These are phyloP conservation scores for Australoheros scitulus DNA, from an alignment of 2,113 vertebrate genomes.

Conservation along the genomic window DNA sequence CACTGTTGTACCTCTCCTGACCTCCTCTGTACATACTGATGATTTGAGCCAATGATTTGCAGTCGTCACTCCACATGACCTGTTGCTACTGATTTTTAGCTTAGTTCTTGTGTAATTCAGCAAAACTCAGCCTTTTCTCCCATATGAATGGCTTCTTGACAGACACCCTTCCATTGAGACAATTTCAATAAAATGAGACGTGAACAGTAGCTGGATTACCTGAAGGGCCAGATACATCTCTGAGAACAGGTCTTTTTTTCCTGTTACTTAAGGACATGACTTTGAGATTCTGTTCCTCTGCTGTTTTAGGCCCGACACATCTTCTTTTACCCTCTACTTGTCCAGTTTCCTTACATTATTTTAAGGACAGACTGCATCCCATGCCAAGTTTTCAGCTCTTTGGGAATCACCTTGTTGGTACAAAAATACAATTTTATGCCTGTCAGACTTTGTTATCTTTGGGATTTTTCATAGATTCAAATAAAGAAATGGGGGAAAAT, in stretches of 20 bases:
- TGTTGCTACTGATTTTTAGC: neutral
- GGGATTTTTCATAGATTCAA: neutral
- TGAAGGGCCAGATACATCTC: neutral
- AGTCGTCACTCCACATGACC: neutral
- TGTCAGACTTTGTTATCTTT: neutral
- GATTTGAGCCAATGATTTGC: neutral
- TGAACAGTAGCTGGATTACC: too few species aligned
- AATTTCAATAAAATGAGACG: neutral
- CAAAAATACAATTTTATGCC: neutral
- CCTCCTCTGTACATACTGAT: neutral
- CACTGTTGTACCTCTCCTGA: neutral
- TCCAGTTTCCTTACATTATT: neutral
- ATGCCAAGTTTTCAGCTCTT: neutral
- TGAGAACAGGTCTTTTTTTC: neutral
- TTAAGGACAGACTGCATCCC: neutral
- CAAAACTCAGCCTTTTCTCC: neutral
- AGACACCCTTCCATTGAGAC: neutral
- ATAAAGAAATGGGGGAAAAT: neutral
- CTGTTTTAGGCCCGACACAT: neutral
- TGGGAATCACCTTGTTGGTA: neutral
- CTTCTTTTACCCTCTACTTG: neutral
- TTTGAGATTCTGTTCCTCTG: neutral
- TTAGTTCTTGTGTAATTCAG: neutral
- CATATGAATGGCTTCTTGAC: neutral
- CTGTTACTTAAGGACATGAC: neutral